phyloP scores from a whole-genome alignment of 2,797 vertebrate species.

The Pangasius mekongensis region DNA sequence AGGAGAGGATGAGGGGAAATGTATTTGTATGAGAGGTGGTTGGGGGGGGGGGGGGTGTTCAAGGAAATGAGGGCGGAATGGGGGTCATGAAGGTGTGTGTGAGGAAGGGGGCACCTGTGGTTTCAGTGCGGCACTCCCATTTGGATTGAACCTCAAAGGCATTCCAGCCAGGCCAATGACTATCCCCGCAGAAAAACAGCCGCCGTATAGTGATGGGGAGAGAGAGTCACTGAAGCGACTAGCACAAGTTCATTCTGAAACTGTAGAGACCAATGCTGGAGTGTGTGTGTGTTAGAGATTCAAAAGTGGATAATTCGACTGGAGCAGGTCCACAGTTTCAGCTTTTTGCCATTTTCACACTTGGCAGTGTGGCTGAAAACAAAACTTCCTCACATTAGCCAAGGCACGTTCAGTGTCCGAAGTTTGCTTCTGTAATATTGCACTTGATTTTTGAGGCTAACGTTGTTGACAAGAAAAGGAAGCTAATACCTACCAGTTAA shows the following conservation, averaged over 20 bases:
- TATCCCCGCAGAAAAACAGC: constrained; percentile 69
- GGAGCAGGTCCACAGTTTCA: background rate
- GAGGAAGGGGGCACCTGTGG: constrained; percentile 67
- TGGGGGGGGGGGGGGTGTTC: background rate
- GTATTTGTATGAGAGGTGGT: constrained; percentile 13
- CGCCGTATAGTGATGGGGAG: constrained; percentile 63
- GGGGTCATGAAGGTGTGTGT: constrained; percentile 51
- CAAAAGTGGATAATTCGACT: background rate
- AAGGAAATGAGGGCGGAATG: constrained; percentile 52
- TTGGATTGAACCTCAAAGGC: constrained; percentile 72
- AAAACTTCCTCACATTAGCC: background rate
- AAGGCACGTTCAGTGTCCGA: background rate
- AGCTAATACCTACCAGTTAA: too few species aligned
- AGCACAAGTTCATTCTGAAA: constrained; percentile 23
- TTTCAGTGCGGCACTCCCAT: constrained; percentile 58
- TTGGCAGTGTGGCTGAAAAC: background rate
- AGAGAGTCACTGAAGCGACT: constrained; percentile 39
- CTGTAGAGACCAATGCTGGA: constrained; percentile 10
- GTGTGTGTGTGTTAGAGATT: constrained; percentile 1
- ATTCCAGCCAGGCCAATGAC: constrained; percentile 70
- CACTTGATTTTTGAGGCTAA: background rate
- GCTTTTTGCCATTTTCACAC: background rate
- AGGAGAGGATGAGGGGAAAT: constrained; percentile 31
- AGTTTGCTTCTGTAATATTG: background rate
- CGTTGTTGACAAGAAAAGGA: background rate